Evolutionary conservation across 2,797 vertebrate species (phyloP).

Genomic region (Urosaurus nigricauda): DNA sequence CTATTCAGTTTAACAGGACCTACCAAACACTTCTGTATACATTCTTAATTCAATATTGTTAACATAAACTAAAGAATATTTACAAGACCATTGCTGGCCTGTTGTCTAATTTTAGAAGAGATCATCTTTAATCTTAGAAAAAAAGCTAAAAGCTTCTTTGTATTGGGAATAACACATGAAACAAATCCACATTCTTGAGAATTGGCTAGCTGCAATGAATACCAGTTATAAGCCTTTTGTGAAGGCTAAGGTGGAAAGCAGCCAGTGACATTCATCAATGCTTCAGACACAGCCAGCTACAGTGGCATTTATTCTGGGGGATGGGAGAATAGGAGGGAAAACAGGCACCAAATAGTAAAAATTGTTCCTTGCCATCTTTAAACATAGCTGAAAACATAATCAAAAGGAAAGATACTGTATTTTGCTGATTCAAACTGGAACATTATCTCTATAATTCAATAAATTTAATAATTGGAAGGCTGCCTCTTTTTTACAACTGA

Average conservation of each 20-base stretch:
- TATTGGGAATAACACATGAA: background rate
- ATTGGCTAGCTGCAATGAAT: background rate
- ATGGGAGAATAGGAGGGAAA: background rate
- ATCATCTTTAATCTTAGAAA: slow-evolving; percentile 3
- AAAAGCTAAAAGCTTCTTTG: background rate
- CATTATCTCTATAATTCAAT: background rate
- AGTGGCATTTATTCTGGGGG: background rate
- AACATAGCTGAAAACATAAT: background rate
- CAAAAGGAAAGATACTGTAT: slow-evolving; percentile 36
- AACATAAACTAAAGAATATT: slow-evolving; percentile 1
- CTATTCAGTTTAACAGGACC: slow-evolving; percentile 26
- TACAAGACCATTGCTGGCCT: background rate
- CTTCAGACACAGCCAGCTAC: slow-evolving; percentile 12
- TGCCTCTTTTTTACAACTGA: slow-evolving; percentile 22
- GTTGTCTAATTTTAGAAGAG: slow-evolving; percentile 1
- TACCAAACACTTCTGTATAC: background rate
- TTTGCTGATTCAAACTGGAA: background rate
- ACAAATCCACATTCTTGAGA: background rate
- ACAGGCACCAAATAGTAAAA: background rate
- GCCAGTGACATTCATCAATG: background rate
- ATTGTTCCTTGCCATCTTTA: background rate
- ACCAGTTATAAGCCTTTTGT: background rate
- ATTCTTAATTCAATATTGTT: slow-evolving; percentile 26
- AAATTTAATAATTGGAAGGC: background rate
- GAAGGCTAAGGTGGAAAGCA: background rate